Evolutionary conservation across 2,797 vertebrate genomes (phyloP), one percentile per base, ranked within the genome.

Genomic region (Betta splendens): DNA sequence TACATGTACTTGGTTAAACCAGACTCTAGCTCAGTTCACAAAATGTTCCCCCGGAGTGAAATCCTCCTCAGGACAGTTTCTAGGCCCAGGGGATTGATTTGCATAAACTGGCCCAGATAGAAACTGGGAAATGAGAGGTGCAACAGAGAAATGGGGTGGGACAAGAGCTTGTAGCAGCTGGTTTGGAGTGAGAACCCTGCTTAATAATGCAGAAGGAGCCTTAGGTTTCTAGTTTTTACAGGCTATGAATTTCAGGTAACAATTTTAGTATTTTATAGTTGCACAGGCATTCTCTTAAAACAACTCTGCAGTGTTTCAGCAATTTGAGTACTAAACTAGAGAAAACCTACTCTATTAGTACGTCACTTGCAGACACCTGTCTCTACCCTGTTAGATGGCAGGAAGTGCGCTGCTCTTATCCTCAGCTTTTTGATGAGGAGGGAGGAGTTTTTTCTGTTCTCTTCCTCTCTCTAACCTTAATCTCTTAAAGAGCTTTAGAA

Each of bases 111-210:
- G 64, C 66, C 62, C 68, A 64, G 50, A 81, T 74, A 69, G 83
- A 85, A 85, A 85, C 80, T 65, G 74, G 69, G 74, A 90, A 90
- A 80, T 53, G 77, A 85, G 69, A 81, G 63, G 55, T 80, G 69
- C 54, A 23, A 29, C 47, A 66, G 53, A 72, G 58, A 72, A 61
- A 73, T 75, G 51, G 56, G 72, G 64, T 40, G 65, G 58, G 60
- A 69, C 54, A 21, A 35, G 49, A 68, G 52, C 72, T 64, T 61
- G 52, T 48, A 56, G 64, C 85, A 85, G 80, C 87, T 88, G 79
- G 70, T 69, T 56, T 36, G 15, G 46, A 45, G 63, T 25, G 15
- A 55, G 55, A 42, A 72, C 50, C 42, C 26, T 44, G 44, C 60
- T 75, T 58, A 65, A 16, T 35, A 50, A 69, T 56, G 45, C 43